Base-by-base conservation (phyloP, 2,797 vertebrate genomes). In the Adrianichthys oophorus region DNA sequence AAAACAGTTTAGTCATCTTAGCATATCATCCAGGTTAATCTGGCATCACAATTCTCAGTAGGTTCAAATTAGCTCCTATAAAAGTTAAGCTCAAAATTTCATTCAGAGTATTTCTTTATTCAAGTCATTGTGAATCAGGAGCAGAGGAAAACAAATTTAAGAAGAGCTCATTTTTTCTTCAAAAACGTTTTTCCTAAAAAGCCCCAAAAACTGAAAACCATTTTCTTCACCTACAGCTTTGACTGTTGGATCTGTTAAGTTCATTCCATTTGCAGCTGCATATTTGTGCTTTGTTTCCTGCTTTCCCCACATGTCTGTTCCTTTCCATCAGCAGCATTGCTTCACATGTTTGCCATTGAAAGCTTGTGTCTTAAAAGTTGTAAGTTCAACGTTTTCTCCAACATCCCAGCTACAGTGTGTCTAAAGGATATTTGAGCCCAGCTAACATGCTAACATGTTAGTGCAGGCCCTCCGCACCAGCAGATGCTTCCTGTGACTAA, bases 121-220 rank as follows among this genome's bases (percentile, higher is more conserved):
- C 4, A 26, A 26, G 6, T 26, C 1, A 26, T 26, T 26, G 24
- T 26, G 24, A 26, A 26, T 26, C 4, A 26, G 6, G 4, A 26
- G 6, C 24, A 26, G 6, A 7, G 24, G 24, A 1, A 26, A 26
- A 7, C 2, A 21, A 21, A 21, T 2, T 21, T 21, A 21, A 21
- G 19, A 21, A 21, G 19, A 21, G 19, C 19, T 21, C 3, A 21
- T 21, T 21, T 21, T 21, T 21, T 21, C 2, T 2, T 2, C 2
- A 21, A 21, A 21, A 77, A 75, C 53, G 2, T 21, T 21, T 65
- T 89, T 86, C 92, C 87, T 88, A 84, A 85, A 86, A 90, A 90
- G 88, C 85, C 80, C 82, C 0, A 10, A 2, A 12, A 32, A 8
- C 10, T 5, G 6, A 29, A 29, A 29, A 29, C 0, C 26, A 6